Evolutionary conservation across 2,113 vertebrate species (phyloP), one percentile per base, ranked within the genome.

Genomic region (Anguilla japonica): DNA sequence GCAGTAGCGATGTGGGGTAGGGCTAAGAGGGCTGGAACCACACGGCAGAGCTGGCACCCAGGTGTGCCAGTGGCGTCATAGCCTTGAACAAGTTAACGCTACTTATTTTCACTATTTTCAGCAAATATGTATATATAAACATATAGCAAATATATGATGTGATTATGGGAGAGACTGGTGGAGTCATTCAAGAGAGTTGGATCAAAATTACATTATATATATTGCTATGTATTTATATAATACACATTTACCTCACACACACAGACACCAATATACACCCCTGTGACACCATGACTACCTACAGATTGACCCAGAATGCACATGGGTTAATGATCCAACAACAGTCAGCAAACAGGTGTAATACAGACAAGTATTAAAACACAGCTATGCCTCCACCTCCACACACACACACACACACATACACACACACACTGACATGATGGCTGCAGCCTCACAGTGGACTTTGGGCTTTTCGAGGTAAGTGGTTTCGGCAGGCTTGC

Each of bases 381-480:
- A 26, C 20, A 67, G 22, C 20, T 60, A 67, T 67, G 50, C 50
- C 18, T 14, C 53, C 29, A 26, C 40, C 5, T 34, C 4, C 40
- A 15, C 79, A 0, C 79, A 80, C 79, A 80, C 79, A 81, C 40
- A 82, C 39, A 43, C 34, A 75, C 41, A n/a, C n/a, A 15, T 3
- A 88, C 60, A 82, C 87, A 84, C 39, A 41, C n/a, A 82, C 82
- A 90, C 71, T 82, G 22, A 26, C 60, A 4, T 67, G 60, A 22
- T 67, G 26, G 26, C 71, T 75, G 8, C 1, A 67, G 26, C 4
- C n/a, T 1, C n/a, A 29, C n/a, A 75, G 5, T 34, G 71, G 29
- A 75, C 71, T 75, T 75, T 75, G 71, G 26, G 22, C 71, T 34
- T 75, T 75, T n/a, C 1, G 29, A 75, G 71, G 26, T 75, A 75